Evolutionary conservation across 2,888 invertebrate species (phyloP), one percentile per base, ranked within the genome.

Genomic region (Agapostemon virescens): DNA sequence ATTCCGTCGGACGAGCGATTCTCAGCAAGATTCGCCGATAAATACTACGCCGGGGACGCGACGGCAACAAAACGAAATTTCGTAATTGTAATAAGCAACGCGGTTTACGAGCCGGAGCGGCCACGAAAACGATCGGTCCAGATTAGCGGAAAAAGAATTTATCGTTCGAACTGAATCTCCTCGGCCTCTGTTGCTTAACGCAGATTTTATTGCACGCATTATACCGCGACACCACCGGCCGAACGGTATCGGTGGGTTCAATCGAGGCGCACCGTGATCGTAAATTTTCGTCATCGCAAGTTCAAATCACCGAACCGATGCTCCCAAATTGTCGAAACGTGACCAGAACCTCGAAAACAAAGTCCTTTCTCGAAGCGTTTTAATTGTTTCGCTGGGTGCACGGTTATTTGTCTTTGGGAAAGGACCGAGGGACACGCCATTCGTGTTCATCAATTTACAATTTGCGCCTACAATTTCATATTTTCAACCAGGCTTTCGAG

Each of bases 101-200:
- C 13, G 67, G 30, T 79, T 79, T 79, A 78, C 79, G 79, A 79
- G 79, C 70, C 15, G 23, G 11, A 49, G n/a, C 49, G 3, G 5
- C 33, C 26, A 36, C 49, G 69, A 63, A 63, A 69, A 74, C 42
- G 42, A 61, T 55, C 52, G 63, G 42, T n/a, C 42, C 69, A 33
- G 76, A 77, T 63, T 77, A 13, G 33, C 13, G n/a, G 69, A 20
- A 66, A 66, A 77, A 74, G 63, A 69, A 64, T 79, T 79, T 77
- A 77, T 79, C 77, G 40, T 61, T 49, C 78, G 49, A 79, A 79
- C 66, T 70, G 70, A 49, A 68, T 71, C 67, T 52, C 45, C 26
- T 15, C 26, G n/a, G 15, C 45, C 38, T 49, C 45, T 67, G 70
- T 70, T 71, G 61, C 67, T 77, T 67, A 61, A 42, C 26, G 26